Conservation (phyloP, 2,797 vertebrate genomes). For the Avahi laniger region DNA sequence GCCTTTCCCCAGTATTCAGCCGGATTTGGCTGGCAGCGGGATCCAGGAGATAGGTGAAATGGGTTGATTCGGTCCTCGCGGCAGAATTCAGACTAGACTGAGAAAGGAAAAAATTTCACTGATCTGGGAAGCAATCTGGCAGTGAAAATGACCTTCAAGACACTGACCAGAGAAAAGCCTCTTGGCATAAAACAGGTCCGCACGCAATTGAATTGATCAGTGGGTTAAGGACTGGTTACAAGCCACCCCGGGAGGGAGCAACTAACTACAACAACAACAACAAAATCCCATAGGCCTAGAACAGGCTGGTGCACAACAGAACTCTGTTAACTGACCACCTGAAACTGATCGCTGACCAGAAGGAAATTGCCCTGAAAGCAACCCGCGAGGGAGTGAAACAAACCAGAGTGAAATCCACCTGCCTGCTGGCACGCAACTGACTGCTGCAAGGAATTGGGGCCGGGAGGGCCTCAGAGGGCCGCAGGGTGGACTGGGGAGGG, state of each 20-base stretch:
- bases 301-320: neutral
- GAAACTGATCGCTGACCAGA: neutral
- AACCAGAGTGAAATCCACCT: conserved; percentile 55
- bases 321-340: neutral
- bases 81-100: neutral
- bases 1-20: neutral
- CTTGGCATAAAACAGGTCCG: neutral
- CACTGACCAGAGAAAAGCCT: neutral
- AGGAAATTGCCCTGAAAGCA: neutral
- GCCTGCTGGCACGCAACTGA: neutral
- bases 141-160: neutral
- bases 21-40: neutral
- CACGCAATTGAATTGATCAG: neutral
- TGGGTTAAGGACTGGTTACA: too few species aligned
- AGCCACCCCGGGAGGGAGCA: neutral
- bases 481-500: neutral
- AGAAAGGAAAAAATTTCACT: neutral
- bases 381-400: neutral
- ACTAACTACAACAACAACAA: neutral
- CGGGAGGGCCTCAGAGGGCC: rapidly evolving
- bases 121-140: neutral
- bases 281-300: neutral
- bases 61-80: neutral
- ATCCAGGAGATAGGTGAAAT: neutral
- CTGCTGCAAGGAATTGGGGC: neutral